Percentiles rank a stretch among this genome's conserved stretches.
Evolutionary conservation across 2,113 vertebrate species (phyloP).

Genomic region (Dicrurus megarhynchus): DNA sequence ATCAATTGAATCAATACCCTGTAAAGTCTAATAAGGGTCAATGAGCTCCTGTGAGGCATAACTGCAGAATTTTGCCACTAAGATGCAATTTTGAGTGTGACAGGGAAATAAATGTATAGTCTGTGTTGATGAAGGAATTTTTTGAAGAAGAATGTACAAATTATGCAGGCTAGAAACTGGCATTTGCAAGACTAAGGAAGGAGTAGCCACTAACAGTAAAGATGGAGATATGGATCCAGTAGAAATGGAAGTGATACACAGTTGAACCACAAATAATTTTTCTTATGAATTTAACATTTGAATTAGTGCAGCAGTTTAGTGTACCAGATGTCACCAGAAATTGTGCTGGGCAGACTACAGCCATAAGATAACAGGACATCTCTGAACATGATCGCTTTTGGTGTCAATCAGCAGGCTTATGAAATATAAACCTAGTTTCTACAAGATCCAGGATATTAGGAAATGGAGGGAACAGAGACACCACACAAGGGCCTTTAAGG

Average conservation of each 20-base stretch:
- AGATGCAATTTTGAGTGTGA: neutral
- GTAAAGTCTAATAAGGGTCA: neutral
- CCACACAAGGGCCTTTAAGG: neutral
- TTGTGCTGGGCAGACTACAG: neutral
- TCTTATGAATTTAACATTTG: neutral
- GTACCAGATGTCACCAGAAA: neutral
- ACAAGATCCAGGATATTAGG: neutral
- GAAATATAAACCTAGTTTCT: neutral
- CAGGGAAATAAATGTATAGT: neutral
- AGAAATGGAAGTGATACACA: neutral
- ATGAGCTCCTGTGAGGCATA: neutral
- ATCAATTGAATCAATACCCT: neutral
- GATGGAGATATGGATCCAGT: neutral
- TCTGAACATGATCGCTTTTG: neutral
- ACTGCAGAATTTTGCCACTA: neutral
- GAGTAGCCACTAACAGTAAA: neutral
- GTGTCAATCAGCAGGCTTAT: neutral
- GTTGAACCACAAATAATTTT: neutral
- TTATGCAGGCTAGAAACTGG: neutral
- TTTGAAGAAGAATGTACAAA: neutral
- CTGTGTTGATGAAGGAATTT: neutral
- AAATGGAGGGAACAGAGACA: neutral
- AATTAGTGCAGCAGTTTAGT: neutral
- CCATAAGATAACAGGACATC: neutral
- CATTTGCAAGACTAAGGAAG: neutral